These are phyloP conservation scores for Epistrophe grossulariae DNA, from an alignment of 2,888 invertebrate species.

Conservation along the genomic window DNA sequence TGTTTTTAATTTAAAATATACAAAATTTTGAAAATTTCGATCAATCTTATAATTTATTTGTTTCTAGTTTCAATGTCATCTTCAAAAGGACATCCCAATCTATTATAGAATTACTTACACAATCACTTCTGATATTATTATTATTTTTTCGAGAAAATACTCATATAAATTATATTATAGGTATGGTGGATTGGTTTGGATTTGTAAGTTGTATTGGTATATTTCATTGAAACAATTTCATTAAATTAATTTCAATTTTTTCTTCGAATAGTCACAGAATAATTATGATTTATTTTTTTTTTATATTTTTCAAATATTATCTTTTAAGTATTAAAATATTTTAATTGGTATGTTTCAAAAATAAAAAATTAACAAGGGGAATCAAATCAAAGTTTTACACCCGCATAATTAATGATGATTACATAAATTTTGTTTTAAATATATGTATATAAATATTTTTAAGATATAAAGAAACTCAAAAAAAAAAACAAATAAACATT, in stretches of 20 bases:
- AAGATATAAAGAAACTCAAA: slow-evolving; percentile 22
- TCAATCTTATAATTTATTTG: slow-evolving; percentile 44
- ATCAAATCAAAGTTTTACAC: slow-evolving; percentile 46
- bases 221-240: slow-evolving; percentile 49
- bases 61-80: slow-evolving; percentile 47
- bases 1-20: slow-evolving; percentile 28
- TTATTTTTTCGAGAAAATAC: slow-evolving; percentile 37
- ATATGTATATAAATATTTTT: slow-evolving; percentile 19
- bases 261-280: slow-evolving; percentile 71
- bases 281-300: slow-evolving; percentile 53
- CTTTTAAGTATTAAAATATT: background rate
- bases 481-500: background rate
- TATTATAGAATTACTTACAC: slow-evolving; percentile 44
- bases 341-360: slow-evolving; percentile 29
- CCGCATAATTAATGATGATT: background rate
- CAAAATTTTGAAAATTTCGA: slow-evolving; percentile 73
- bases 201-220: slow-evolving; percentile 36
- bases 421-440: background rate
- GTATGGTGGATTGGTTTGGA: slow-evolving; percentile 8
- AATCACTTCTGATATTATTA: slow-evolving; percentile 63
- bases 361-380: slow-evolving; percentile 43
- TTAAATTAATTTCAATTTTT: slow-evolving; percentile 35
- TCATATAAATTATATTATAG: background rate
- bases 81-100: slow-evolving; percentile 67
- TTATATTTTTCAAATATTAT: slow-evolving; percentile 60